Evolutionary conservation across 2,888 invertebrate genomes (phyloP), one percentile per base, ranked within the genome.

Genomic region (Ophioninae sp.): DNA sequence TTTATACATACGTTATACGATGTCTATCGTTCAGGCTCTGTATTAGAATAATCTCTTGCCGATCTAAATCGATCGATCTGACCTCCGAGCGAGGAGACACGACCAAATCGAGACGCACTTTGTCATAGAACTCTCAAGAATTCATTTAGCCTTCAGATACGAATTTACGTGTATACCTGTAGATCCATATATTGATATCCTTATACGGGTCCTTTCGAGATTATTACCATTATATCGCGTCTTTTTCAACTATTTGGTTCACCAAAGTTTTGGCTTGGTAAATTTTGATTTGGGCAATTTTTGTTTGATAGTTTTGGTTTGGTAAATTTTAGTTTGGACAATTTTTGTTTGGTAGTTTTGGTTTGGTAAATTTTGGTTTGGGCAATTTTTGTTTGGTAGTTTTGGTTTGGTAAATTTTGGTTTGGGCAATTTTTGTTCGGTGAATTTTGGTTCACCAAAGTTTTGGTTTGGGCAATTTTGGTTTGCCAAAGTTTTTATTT

Each of bases 61-160:
- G 88, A 92, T 92, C 92, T 92, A 91, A 92, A 92, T 92, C 91
- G 91, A 89, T 90, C 87, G 88, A 89, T 89, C 88, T 87, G 88
- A 84, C 74, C 87, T 88, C 89, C 88, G 89, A 89, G 87, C 88
- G 88, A 89, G 57, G 59, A 78, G 81, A 67, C 56, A 64, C 67
- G 39, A 64, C 61, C 61, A 88, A 88, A 89, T 88, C 81, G 82
- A 84, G 86, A 88, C 76, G 75, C 84, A 85, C 88, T 89, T 87
- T 86, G 88, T 89, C 89, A 89, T 87, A 83, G 82, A 81, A 80
- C 85, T 81, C 82, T 86, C 87, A 87, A 84, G 85, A 88, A 89
- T 89, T 88, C 86, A 88, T 88, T 88, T 87, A 85, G 79, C 74
- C 82, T 83, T 70, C 81, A 70, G 64, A 83, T 74, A 70, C 37